Conservation (phyloP, 2,888 invertebrate genomes). For the Paralinhomoeus sp. region DNA sequence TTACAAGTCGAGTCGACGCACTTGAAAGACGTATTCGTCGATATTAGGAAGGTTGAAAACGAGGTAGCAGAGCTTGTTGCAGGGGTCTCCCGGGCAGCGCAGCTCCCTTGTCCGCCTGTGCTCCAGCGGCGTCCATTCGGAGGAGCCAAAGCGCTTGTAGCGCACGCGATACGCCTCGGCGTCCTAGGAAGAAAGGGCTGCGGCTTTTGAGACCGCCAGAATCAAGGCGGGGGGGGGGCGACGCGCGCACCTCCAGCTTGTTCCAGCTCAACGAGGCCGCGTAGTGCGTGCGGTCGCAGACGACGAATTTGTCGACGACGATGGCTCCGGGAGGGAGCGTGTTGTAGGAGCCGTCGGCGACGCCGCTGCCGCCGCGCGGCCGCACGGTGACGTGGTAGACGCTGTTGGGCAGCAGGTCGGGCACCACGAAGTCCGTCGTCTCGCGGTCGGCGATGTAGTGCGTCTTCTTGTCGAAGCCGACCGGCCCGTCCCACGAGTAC, state of each 20-base stretch:
- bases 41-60: slow-evolving; percentile 21
- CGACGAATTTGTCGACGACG: slow-evolving; percentile 19
- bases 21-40: slow-evolving; percentile 22
- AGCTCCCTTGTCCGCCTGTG: slow-evolving; percentile 7
- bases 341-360: slow-evolving; percentile 24
- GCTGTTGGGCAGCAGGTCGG: slow-evolving; percentile 18
- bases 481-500: slow-evolving; percentile 16
- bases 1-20: too few relatives aligned
- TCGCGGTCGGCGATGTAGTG: too few relatives aligned
- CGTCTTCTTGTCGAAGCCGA: slow-evolving; percentile 14
- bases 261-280: slow-evolving; percentile 24
- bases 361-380: slow-evolving; percentile 8
- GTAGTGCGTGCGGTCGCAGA: slow-evolving; percentile 21
- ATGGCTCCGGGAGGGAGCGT: slow-evolving; percentile 23
- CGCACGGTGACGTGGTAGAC: slow-evolving; percentile 23
- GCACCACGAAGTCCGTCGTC: slow-evolving; percentile 18
- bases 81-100: slow-evolving; percentile 19
- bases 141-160: slow-evolving; percentile 15
- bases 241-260: slow-evolving; percentile 8
- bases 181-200: neutral
- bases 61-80: slow-evolving; percentile 22
- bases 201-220: too few relatives aligned
- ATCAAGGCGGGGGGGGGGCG: too few relatives aligned
- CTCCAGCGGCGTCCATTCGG: slow-evolving; percentile 17
- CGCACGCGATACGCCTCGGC: slow-evolving; percentile 10